Evolutionary conservation across 2,888 invertebrate genomes (phyloP).

Genomic region (Acanthopleura granulata): DNA sequence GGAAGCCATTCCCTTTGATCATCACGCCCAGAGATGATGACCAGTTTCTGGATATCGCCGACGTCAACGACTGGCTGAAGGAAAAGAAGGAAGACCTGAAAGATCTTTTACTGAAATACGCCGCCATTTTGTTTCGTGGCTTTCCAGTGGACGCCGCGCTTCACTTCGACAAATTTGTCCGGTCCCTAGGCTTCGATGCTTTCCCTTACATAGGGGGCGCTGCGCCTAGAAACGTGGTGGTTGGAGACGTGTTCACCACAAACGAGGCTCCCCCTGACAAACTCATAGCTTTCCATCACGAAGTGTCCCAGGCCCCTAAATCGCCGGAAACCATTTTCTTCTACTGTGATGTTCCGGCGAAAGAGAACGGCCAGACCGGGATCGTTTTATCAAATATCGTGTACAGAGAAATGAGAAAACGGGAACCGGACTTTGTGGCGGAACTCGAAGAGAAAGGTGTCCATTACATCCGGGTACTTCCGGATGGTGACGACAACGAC

Average conservation of each 20-base stretch:
- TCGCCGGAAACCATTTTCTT: constrained; percentile 50
- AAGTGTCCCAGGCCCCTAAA: constrained; percentile 56
- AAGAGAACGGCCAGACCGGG: constrained; percentile 50
- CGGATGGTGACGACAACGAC: constrained; percentile 47
- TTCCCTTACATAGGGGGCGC: constrained; percentile 56
- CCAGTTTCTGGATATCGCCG: background rate
- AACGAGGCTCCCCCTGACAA: constrained; percentile 56
- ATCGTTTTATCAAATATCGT: constrained; percentile 45
- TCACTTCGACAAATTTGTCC: constrained; percentile 43
- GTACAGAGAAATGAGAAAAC: constrained; percentile 38
- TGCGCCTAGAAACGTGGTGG: constrained; percentile 41
- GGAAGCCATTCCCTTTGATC: constrained; percentile 38
- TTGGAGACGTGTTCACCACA: constrained; percentile 50
- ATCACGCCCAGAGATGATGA: constrained; percentile 28
- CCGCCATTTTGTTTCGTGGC: constrained; percentile 50
- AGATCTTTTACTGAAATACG: constrained; percentile 37
- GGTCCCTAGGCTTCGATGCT: constrained; percentile 38
- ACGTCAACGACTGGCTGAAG: constrained; percentile 32
- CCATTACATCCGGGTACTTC: constrained; percentile 46
- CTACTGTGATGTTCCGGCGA: constrained; percentile 47
- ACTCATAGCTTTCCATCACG: constrained; percentile 56
- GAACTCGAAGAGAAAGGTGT: constrained; percentile 42
- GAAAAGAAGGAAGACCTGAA: constrained; percentile 32
- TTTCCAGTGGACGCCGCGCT: constrained; percentile 44
- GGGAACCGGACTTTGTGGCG: constrained; percentile 40